Evolutionary conservation across 2,888 invertebrate genomes (phyloP), one percentile per base, ranked within the genome.

Genomic region (Drosophila anomelani): DNA sequence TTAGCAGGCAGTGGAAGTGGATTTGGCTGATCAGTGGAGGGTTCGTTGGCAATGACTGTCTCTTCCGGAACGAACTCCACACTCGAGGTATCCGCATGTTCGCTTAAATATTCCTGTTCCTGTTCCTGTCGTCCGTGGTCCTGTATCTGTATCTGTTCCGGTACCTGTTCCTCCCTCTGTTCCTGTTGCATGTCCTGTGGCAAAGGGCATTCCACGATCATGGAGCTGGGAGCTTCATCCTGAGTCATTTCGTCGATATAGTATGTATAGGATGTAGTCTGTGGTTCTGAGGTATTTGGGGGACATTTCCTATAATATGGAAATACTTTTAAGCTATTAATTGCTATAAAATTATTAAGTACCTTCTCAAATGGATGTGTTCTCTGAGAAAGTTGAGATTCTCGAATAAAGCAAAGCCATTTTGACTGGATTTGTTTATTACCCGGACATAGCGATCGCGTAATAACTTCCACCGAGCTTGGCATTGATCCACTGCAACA

Each of bases 361-460:
- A 43, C 41, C 51, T 26, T 17, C 58, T 62, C 13, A 54, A 49
- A 8, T 49, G 56, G 0, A 79, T 68, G 47, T 81, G 76, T 2
- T 43, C 44, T 13, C 39, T n/a, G 6, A 79, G 58, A 17, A 84
- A 79, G 12, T 10, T 15, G 6, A 75, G 26, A 4, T 64, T 32
- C 1, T 68, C 20, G 38, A 47, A 75, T 9, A 51, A 3, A 34
- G 34, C 8, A 51, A 51, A 51, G 26, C 54, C 53, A 20, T 12
- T n/a, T 4, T 6, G 3, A 0, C 0, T 20, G 34, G 64, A 5
- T 29, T 29, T 62, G 5, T 53, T 46, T 4, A 20, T 44, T 44
- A 32, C 44, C n/a, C 26, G 51, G n/a, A 85, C 71, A 39, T 59
- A 85, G 12, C 67, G 71, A 29, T 81, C 70, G 3, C 85, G 69